Evolutionary conservation across 2,113 vertebrate species (phyloP).

Genomic region (Benitochromis conjunctus): DNA sequence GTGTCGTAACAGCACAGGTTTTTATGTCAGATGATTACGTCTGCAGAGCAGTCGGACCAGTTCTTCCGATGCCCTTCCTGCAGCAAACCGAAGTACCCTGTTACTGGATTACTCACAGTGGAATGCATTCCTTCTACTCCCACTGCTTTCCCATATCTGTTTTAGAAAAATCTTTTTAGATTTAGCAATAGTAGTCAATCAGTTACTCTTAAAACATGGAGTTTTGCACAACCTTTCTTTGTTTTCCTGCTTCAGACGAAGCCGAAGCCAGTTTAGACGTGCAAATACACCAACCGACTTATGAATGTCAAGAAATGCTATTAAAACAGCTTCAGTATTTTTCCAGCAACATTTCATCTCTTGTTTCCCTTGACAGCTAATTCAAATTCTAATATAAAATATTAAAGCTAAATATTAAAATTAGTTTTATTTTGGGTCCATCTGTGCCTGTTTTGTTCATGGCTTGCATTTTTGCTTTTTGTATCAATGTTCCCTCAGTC

Average conservation of each 20-base stretch:
- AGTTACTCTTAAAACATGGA: background rate
- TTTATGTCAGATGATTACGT: background rate
- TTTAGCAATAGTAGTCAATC: background rate
- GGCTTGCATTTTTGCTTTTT: background rate
- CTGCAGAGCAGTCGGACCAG: background rate
- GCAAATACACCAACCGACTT: background rate
- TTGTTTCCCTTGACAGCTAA: background rate
- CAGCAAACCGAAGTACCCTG: background rate
- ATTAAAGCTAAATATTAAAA: background rate
- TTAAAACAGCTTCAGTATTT: background rate
- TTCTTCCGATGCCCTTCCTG: background rate
- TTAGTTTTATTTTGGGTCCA: background rate
- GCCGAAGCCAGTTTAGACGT: background rate
- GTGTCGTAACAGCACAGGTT: background rate
- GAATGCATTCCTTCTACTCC: background rate
- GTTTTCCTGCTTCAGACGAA: background rate
- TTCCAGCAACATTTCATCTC: background rate
- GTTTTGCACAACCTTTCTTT: background rate
- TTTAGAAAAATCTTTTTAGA: background rate
- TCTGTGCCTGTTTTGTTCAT: background rate
- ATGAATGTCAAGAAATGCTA: background rate
- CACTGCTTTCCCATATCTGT: background rate
- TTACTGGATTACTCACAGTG: background rate
- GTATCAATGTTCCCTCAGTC: background rate
- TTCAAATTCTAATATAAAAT: background rate